Percentiles rank a stretch among this genome's conserved stretches.
These are phyloP conservation scores for Zoanthus sociatus DNA, from an alignment of 92 coral and sea anemone species.

Conservation along the genomic window DNA sequence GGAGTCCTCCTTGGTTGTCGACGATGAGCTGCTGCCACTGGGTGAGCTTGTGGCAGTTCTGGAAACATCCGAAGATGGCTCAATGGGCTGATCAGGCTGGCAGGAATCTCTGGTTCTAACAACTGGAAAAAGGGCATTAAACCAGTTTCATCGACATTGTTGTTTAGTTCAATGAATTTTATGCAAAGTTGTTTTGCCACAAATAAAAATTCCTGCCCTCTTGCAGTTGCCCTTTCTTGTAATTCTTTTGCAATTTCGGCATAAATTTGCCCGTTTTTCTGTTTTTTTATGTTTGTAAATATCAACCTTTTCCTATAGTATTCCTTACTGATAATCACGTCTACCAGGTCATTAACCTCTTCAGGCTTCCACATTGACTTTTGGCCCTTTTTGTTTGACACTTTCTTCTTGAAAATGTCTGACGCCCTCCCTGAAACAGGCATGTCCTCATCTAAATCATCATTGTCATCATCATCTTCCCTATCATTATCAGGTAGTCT, in stretches of 20 bases:
- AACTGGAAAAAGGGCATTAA: constrained; percentile 24
- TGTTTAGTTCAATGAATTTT: not conserved
- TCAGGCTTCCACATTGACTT: constrained; percentile 13
- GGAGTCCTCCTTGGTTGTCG: not conserved
- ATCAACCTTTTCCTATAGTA: constrained; percentile 25
- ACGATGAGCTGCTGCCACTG: not conserved
- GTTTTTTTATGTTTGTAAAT: constrained; percentile 24
- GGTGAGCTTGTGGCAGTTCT: constrained; percentile 4
- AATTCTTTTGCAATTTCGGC: constrained; percentile 16
- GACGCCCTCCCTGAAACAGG: constrained; percentile 20
- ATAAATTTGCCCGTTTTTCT: constrained; percentile 33
- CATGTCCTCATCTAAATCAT: constrained; percentile 11
- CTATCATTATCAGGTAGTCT: constrained; percentile 22
- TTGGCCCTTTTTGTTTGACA: constrained; percentile 41
- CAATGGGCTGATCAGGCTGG: constrained; percentile 38
- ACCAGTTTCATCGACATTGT: constrained; percentile 29
- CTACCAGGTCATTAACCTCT: constrained; percentile 26
- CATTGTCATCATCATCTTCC: constrained; percentile 13
- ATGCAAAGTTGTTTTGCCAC: constrained; percentile 24
- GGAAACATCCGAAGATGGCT: constrained; percentile 31
- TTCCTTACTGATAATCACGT: constrained; percentile 1
- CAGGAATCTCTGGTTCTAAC: constrained; percentile 27
- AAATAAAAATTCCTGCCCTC: not conserved
- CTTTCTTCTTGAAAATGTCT: constrained; percentile 12
- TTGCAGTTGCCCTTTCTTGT: constrained; percentile 19